Evolutionary conservation across 2,888 invertebrate species (phyloP).

Genomic region (Megalurothrips usitatus): DNA sequence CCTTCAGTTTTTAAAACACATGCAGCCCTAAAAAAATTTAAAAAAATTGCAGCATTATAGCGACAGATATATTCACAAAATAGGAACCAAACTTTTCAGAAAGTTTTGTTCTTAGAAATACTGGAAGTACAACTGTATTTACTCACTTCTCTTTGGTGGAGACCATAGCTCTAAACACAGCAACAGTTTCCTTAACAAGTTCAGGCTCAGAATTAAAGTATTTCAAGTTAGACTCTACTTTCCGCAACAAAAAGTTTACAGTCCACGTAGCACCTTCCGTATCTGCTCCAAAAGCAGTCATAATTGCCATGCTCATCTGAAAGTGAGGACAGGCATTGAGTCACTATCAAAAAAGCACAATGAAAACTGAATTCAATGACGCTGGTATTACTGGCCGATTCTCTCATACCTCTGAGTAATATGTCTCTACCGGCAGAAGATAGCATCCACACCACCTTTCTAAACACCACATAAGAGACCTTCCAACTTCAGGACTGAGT

Average conservation of each 20-base stretch:
- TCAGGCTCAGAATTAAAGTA: slow-evolving; percentile 59
- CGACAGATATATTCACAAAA: slow-evolving; percentile 29
- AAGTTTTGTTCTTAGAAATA: slow-evolving; percentile 35
- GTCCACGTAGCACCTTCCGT: slow-evolving; percentile 62
- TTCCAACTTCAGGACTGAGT: slow-evolving; percentile 75
- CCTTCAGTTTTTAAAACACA: slow-evolving; percentile 54
- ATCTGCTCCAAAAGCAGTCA: slow-evolving; percentile 61
- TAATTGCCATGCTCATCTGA: slow-evolving; percentile 58
- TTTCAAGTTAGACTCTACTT: slow-evolving; percentile 59
- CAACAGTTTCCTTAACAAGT: slow-evolving; percentile 59
- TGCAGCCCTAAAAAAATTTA: slow-evolving; percentile 47
- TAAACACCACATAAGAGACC: slow-evolving; percentile 73
- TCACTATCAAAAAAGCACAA: slow-evolving; percentile 37
- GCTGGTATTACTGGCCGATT: slow-evolving; percentile 43
- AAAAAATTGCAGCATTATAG: slow-evolving; percentile 23
- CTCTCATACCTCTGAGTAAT: slow-evolving; percentile 52
- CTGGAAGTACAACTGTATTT: slow-evolving; percentile 27
- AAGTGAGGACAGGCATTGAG: slow-evolving; percentile 38
- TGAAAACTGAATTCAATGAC: slow-evolving; percentile 18
- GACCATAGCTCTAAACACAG: slow-evolving; percentile 55
- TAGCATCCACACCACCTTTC: slow-evolving; percentile 65
- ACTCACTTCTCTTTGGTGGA: slow-evolving; percentile 52
- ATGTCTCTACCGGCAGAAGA: slow-evolving; percentile 56
- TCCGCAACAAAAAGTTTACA: slow-evolving; percentile 59
- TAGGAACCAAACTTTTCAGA: slow-evolving; percentile 32